These are phyloP conservation scores for Teinopalpus imperialis DNA, from an alignment of 2,888 invertebrate genomes.

Conservation along the genomic window DNA sequence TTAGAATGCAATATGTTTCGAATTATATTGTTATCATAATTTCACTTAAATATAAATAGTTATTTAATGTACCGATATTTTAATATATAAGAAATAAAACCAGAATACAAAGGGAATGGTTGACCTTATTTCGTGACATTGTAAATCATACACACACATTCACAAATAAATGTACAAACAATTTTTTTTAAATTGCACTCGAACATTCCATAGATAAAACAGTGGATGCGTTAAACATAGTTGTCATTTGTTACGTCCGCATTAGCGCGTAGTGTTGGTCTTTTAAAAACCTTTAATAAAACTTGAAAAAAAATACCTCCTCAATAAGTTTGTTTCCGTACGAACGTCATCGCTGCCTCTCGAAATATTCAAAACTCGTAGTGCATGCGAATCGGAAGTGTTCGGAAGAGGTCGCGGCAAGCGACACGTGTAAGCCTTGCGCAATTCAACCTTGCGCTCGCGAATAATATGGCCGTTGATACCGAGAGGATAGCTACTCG, in stretches of 20 bases:
- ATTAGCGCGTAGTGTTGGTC: neutral
- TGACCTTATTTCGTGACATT: neutral
- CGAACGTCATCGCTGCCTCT: constrained; percentile 62
- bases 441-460: constrained; percentile 73
- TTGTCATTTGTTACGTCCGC: constrained; percentile 2
- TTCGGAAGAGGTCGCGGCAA: constrained; percentile 64
- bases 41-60: no score
- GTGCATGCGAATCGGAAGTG: constrained; percentile 79
- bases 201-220: neutral
- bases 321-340: constrained; percentile 52
- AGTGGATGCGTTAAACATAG: neutral
- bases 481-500: constrained; percentile 34
- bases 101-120: constrained; percentile 5
- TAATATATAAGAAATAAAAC: no score
- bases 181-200: neutral
- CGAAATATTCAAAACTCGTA: constrained; percentile 55
- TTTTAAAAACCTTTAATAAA: constrained; percentile 25
- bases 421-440: constrained; percentile 71
- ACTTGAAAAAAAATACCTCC: no score
- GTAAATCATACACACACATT: constrained; percentile 2
- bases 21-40: no score
- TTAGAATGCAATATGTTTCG: constrained; percentile 7
- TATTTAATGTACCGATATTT: no score
- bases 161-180: constrained; percentile 7
- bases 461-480: constrained; percentile 57